Base-by-base conservation (phyloP, 2,113 vertebrate genomes). In the Burhinus oedicnemus region DNA sequence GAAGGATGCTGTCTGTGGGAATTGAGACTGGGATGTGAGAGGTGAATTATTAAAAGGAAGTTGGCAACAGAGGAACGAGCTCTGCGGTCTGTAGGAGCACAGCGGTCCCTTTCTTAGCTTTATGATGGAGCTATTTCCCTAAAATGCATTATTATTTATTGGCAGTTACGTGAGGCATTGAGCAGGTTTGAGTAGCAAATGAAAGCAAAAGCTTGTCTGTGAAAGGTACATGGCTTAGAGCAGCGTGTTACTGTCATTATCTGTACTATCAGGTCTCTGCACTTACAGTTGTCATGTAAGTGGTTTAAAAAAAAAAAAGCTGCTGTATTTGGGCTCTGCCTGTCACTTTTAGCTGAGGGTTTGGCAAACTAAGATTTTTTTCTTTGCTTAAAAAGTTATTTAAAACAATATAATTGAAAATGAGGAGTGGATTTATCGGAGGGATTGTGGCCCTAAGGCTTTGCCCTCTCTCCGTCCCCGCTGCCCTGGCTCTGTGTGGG, bases 151-250 rank as follows among this genome's bases (percentile, higher is more conserved):
- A 2, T 11, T 75, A 13, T 54, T 86, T 92, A 42, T 88, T 74
- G 40, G 60, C 54, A 55, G 61, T 71, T 42, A 1, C 14, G 30
- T 32, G 83, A 94, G 76, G 77, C 71, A 22, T 5, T 45, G 65
- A 77, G 34, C 71, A 55, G 69, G 65, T 6, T 7, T 71, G 80
- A 16, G 44, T 15, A 79, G 86, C 51, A 80, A 64, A 57, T n/a
- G 91, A 89, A 90, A 83, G 83, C 64, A 91, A 36, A 62, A 65
- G 71, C 76, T 83, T 82, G 30, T 54, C 64, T 81, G 90, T 4
- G 17, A 27, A 25, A 62, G 68, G 83, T 52, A 30, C 76, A 2
- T 2, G 49, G 64, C 77, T 83, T 8, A 38, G 64, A 89, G 92
- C 87, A 66, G 76, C 5, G 0, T 65, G 89, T 44, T 62, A 2